Evolutionary conservation across 2,797 vertebrate species (phyloP).

Genomic region (Taenioides sp.): DNA sequence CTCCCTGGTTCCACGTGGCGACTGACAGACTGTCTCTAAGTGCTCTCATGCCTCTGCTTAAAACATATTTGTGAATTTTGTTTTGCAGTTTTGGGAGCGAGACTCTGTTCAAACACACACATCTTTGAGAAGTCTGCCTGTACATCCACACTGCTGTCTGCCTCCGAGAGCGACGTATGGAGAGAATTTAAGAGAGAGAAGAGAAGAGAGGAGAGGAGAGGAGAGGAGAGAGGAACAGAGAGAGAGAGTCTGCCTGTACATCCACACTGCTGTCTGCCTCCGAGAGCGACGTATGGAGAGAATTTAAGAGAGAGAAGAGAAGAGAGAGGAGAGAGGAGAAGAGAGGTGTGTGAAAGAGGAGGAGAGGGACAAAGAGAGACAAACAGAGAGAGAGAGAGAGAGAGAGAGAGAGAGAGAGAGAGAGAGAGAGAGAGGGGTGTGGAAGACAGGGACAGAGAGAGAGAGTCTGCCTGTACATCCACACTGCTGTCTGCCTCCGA

Average conservation of each 20-base stretch:
- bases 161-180: constrained; percentile 20
- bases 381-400: too few relatives aligned
- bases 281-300: neutral
- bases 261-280: too few relatives aligned
- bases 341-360: neutral
- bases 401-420: too few relatives aligned
- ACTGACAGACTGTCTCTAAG: too few relatives aligned
- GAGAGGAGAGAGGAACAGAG: neutral
- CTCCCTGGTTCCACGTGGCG: too few relatives aligned
- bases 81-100: constrained; percentile 29
- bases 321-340: neutral
- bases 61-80: constrained; percentile 33
- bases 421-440: neutral
- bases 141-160: constrained; percentile 36
- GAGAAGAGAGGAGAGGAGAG: neutral
- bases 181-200: neutral
- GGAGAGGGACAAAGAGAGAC: neutral
- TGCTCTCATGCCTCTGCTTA: constrained; percentile 10
- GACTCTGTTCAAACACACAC: constrained; percentile 52
- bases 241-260: neutral
- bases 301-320: too few relatives aligned
- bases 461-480: too few relatives aligned
- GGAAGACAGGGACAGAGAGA: neutral
- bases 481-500: neutral
- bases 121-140: constrained; percentile 54